Evolutionary conservation across 1,140 invertebrate genomes (phyloP).

Genomic region (Drosophila yakuba): DNA sequence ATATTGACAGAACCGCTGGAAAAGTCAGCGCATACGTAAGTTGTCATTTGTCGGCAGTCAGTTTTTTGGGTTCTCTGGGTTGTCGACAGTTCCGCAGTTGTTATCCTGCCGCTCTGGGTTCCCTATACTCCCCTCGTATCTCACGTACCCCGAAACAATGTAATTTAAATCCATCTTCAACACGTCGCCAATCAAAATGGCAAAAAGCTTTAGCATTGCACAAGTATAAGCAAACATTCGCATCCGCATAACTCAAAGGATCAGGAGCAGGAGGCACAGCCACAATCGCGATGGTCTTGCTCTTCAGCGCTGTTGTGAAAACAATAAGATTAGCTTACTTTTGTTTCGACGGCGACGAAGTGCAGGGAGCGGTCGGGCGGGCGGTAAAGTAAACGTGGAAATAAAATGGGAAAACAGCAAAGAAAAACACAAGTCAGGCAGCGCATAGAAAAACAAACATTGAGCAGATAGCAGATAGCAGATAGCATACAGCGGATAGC

Average conservation of each 20-base stretch:
- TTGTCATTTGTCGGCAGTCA: slow-evolving; percentile 54
- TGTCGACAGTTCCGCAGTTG: slow-evolving; percentile 16
- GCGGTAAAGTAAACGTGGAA: slow-evolving; percentile 56
- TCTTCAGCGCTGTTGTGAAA: slow-evolving; percentile 61
- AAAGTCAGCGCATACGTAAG: slow-evolving; percentile 67
- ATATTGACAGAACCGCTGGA: slow-evolving; percentile 66
- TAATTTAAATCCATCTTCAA: slow-evolving; percentile 83
- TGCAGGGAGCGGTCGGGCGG: slow-evolving; percentile 17
- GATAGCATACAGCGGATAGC: slow-evolving; percentile 18
- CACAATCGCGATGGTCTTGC: slow-evolving; percentile 8
- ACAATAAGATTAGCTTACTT: slow-evolving; percentile 83
- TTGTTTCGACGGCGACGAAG: slow-evolving; percentile 23
- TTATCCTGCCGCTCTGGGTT: slow-evolving; percentile 39
- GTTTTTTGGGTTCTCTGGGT: slow-evolving; percentile 18
- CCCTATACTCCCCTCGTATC: slow-evolving; percentile 16
- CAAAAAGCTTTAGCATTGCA: slow-evolving; percentile 67
- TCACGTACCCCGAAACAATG: slow-evolving; percentile 64
- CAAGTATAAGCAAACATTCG: slow-evolving; percentile 65
- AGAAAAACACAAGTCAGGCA: slow-evolving; percentile 64
- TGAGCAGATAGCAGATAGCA: slow-evolving; percentile 32
- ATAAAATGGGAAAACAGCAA: slow-evolving; percentile 58
- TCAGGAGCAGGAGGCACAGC: slow-evolving; percentile 39
- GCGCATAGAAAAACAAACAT: slow-evolving; percentile 78
- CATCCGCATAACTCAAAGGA: slow-evolving; percentile 77
- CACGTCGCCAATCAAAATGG: slow-evolving; percentile 82